phyloP scores from a whole-genome alignment of 1,140 invertebrate genomes.

The Zaprionus ghesquierei region DNA sequence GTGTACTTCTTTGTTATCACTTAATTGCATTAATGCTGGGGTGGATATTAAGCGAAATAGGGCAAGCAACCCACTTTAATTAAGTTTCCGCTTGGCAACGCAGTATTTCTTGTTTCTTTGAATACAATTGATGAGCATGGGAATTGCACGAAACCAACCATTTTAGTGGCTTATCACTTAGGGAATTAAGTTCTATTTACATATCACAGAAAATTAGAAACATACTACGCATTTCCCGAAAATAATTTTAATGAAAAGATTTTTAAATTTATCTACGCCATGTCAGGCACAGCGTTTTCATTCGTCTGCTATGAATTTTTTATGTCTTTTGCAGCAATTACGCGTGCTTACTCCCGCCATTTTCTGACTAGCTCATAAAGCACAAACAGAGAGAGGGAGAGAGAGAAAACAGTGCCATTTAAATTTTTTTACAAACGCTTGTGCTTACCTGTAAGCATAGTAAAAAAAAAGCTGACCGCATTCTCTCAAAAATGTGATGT shows the following conservation, averaged over 20 bases:
- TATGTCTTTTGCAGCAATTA: background rate
- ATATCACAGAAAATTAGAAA: too few species aligned
- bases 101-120: background rate
- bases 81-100: background rate
- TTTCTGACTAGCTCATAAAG: slow-evolving; percentile 3
- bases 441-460: slow-evolving; percentile 62
- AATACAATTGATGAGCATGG: background rate
- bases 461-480: slow-evolving; percentile 25
- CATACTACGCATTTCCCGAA: background rate
- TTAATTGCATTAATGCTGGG: slow-evolving; percentile 13
- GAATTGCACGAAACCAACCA: background rate
- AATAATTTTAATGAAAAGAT: background rate
- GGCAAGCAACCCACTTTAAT: slow-evolving; percentile 2
- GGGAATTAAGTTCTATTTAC: background rate
- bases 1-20: slow-evolving; percentile 6
- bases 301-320: background rate
- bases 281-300: background rate
- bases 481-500: slow-evolving; percentile 41
- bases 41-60: background rate
- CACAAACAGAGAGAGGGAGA: background rate
- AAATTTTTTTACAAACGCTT: slow-evolving; percentile 19
- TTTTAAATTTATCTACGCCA: background rate
- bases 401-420: background rate
- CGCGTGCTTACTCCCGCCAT: background rate
- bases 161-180: background rate